Percentiles rank a stretch among this genome's conserved stretches.
These are phyloP conservation scores for Cervus canadensis DNA, from an alignment of 2,113 vertebrate genomes.

Conservation along the genomic window DNA sequence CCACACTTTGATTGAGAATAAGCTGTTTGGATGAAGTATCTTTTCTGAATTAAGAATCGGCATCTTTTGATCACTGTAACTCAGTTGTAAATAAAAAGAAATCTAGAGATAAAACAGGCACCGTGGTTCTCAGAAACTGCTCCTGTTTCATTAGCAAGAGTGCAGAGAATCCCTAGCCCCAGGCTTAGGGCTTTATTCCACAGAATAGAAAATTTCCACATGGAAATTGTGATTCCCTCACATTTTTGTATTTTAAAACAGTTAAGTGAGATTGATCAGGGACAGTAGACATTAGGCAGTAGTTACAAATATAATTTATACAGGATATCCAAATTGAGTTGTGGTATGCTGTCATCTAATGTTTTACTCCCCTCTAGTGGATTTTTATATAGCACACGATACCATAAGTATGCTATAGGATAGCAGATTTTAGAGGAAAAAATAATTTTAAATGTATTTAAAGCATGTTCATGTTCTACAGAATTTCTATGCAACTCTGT, in stretches of 20 bases:
- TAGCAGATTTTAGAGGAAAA: background rate
- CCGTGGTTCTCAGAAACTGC: background rate
- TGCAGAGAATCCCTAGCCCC: background rate
- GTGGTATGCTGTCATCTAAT: conserved; percentile 56
- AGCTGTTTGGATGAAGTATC: background rate
- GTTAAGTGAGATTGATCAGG: conserved; percentile 43
- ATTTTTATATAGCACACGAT: conserved; percentile 44
- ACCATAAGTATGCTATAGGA: background rate
- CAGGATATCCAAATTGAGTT: conserved; percentile 17
- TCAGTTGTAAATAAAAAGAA: background rate
- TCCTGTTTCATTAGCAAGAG: background rate
- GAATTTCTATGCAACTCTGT: background rate
- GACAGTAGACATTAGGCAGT: conserved; percentile 68
- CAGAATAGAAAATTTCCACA: background rate
- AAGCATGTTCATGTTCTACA: background rate
- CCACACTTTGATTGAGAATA: background rate
- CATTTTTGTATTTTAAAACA: conserved; percentile 68
- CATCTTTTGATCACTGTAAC: background rate
- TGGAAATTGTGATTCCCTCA: background rate
- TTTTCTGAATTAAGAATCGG: background rate
- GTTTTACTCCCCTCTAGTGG: conserved; percentile 84
- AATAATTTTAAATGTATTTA: background rate
- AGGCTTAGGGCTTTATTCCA: background rate
- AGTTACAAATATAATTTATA: conserved; percentile 67
- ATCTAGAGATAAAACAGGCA: background rate